Evolutionary conservation across 2,797 vertebrate genomes (phyloP), one percentile per base, ranked within the genome.

Genomic region (Ambastaia sidthimunki): DNA sequence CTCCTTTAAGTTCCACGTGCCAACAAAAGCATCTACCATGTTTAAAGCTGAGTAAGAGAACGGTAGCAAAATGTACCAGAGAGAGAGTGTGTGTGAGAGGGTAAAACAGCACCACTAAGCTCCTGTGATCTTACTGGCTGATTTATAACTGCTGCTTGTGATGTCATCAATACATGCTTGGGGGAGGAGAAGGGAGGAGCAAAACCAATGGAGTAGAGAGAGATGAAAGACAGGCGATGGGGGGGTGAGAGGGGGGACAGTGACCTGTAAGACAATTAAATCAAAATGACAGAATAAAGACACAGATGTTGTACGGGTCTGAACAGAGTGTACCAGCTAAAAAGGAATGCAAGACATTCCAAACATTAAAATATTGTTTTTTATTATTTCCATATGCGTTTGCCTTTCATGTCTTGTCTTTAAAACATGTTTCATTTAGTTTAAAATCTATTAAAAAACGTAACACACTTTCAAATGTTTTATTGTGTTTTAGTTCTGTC

Each of bases 1-100:
- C 0, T 93, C 91, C 85, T 95, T 92, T 74, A 99, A 87, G 87
- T 95, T 93, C 97, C 97, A 99, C 81, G 93, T 95, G 82, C 97
- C 97, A 19, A 86, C 83, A 63, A 98, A 98, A 50, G 87, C 90
- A 0, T 95, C 95, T 2, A 82, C 96, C 96, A 97, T 98, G 89
- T 87, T 87, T 89, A 78, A 87, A 66, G 86, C 54, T 0, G 76
- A 41, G 84, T 74, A 65, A 68, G 77, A 60, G 74, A 84, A 77
- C 63, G 50, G 76, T 19, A 48, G 60, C 34, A 11, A 31, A 44
- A 57, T 44, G 62, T 52, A 57, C 28, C 19, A 4, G 28, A 76
- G 60, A 44, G 52, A 55, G 71, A 37, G 59, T 67, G 59, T 71
- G 41, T 23, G 77, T 74, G 62, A 68, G 55, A 71, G 28, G 60